Conservation (phyloP, 1,140 invertebrate species). For the Pseudomyrmex sp. region DNA sequence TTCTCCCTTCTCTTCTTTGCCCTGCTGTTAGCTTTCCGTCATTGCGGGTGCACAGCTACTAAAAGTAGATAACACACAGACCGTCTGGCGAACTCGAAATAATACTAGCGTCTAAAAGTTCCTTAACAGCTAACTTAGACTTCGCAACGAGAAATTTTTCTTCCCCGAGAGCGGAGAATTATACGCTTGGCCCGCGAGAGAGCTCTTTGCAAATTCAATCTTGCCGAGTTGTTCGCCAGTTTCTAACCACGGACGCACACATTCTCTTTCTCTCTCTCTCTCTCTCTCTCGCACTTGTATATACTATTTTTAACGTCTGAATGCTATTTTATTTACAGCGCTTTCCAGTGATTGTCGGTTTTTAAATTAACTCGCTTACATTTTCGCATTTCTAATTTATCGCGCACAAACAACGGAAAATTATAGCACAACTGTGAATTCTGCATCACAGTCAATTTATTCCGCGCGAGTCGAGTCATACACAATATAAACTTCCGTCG, state of each 20-base stretch:
- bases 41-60: slow-evolving; percentile 23
- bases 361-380: too few species aligned
- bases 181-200: slow-evolving; percentile 33
- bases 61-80: slow-evolving; percentile 45
- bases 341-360: neutral
- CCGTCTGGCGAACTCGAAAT: slow-evolving; percentile 41
- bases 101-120: slow-evolving; percentile 50
- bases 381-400: neutral
- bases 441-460: too few species aligned
- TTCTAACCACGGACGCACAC: neutral
- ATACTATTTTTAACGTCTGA: too few species aligned
- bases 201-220: slow-evolving; percentile 58
- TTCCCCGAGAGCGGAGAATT: slow-evolving; percentile 42
- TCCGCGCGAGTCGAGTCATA: too few species aligned
- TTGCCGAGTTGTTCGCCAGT: slow-evolving; percentile 29
- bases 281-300: too few species aligned
- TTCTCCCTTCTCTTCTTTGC: slow-evolving; percentile 7
- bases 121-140: slow-evolving; percentile 52
- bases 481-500: too few species aligned
- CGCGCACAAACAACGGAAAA: neutral
- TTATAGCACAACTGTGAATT: neutral
- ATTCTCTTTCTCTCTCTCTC: too few species aligned
- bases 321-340: too few species aligned
- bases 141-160: slow-evolving; percentile 32
- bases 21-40: slow-evolving; percentile 13